Evolutionary conservation across 2,888 invertebrate genomes (phyloP).

Genomic region (Anagyrus pseudococci): DNA sequence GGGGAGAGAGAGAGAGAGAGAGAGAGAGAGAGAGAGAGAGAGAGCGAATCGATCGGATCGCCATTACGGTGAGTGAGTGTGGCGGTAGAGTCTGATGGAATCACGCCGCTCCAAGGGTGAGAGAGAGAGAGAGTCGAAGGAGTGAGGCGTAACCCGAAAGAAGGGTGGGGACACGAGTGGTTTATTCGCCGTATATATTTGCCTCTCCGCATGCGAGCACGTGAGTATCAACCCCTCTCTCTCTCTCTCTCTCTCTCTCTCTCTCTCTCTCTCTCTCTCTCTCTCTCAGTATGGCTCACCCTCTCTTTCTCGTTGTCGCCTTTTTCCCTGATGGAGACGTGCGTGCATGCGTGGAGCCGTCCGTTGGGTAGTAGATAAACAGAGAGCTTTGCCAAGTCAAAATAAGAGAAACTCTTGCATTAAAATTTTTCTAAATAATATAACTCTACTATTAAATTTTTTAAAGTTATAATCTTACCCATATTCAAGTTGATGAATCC

Average conservation of each 20-base stretch:
- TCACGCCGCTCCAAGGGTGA: constrained; percentile 50
- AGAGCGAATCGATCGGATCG: constrained; percentile 57
- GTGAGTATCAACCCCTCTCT: constrained; percentile 25
- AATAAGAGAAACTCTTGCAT: too few species aligned
- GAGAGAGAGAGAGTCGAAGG: background rate
- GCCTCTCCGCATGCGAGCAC: constrained; percentile 41
- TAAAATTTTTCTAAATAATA: too few species aligned
- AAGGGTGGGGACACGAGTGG: too few species aligned
- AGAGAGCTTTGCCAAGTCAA: too few species aligned
- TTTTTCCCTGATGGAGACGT: too few species aligned
- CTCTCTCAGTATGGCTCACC: too few species aligned
- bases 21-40: constrained; percentile 1
- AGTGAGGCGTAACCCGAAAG: background rate
- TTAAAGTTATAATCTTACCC: too few species aligned
- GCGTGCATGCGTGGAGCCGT: too few species aligned
- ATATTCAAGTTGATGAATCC: too few species aligned
- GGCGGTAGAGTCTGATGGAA: constrained; percentile 52
- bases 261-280: constrained; percentile 1
- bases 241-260: constrained; percentile 9
- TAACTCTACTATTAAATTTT: too few species aligned
- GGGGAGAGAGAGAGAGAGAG: background rate
- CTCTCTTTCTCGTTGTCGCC: too few species aligned
- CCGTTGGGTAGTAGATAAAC: too few species aligned
- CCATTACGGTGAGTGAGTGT: constrained; percentile 59
- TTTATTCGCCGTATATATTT: constrained; percentile 59